Base-by-base conservation (phyloP, 2,888 invertebrate genomes). In the Cynaeus angustus region DNA sequence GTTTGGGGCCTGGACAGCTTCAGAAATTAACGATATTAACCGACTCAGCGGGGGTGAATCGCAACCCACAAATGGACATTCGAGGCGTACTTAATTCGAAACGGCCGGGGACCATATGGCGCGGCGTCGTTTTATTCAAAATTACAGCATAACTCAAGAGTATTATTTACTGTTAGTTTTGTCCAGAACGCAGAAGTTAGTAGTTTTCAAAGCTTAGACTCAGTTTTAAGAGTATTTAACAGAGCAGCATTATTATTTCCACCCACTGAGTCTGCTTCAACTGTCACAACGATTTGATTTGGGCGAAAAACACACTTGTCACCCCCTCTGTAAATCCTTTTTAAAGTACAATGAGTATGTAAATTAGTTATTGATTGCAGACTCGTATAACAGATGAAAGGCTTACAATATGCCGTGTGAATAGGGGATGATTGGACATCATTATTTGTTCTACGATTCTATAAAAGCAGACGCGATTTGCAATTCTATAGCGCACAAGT, bases 321-420 rank as follows among this genome's bases (percentile, higher is more conserved):
- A 55, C 33, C 59, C 59, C 26, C 9, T 13, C 28, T 46, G 46
- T 28, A 26, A 56, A 58, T 58, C 58, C 28, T 37, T 55, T 55
- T 55, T 37, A 55, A 55, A 26, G 58, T 45, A 45, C 59, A 59
- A 59, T 33, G 59, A 30, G 7, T 59, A 59, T 59, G 59, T n/a
- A 59, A 59, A 59, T 46, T 14, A 59, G 59, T 45, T 56, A 56
- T 56, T 56, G 56, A 56, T 56, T 56, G 26, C 13, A 41, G 43
- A n/a, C 1, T 33, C n/a, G 10, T 10, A 16, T 38, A 37, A 37
- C 28, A 30, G 26, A 52, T 52, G 52, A 30, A 12, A 30, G n/a
- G 5, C 41, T 21, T 10, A 13, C 58, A 21, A 58, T 41, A 43
- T 43, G 26, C 5, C 38, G 14, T 12, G 8, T 21, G 56, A 56